Base-by-base conservation (phyloP, 2,888 invertebrate species). In the Heliconius hortense region DNA sequence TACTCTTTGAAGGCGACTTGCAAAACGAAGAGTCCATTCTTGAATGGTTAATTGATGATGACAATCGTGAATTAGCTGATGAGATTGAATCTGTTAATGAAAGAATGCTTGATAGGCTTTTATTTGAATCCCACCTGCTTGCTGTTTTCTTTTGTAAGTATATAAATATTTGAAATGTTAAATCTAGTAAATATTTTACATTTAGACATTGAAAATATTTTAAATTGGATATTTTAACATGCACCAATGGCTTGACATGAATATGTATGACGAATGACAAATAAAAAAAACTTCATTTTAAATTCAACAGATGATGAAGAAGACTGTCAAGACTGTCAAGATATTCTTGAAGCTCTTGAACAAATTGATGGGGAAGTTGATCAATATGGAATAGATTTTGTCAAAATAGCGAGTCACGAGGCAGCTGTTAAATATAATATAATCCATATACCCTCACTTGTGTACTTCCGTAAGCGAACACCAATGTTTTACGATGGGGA, bases 291-390 rank as follows among this genome's bases (percentile, higher is more conserved):
- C 10, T 13, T 53, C n/a, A 18, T 53, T 24, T 35, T 59, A 67
- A 7, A 74, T 66, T 59, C 71, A 73, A 56, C 78, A 92, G 92
- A 92, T 82, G 98, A 98, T 85, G 98, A 98, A 84, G 97, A 97
- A 82, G 97, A 98, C 84, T 98, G 98, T 89, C 96, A 97, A 21
- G 97, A 98, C 88, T 99, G 99, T 86, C 96, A 97, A 81, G 98
- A 98, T 87, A 98, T 98, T 74, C 94, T 99, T 67, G 97, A 97
- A 87, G 96, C 98, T 78, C 90, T 99, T 62, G 99, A 99, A 90
- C 97, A 98, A 88, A 98, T 99, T 81, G 99, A 99, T 84, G 98
- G 98, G 53, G 98, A 99, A 92, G 98, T 98, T 0, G 98, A 98
- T 89, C 95, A 97, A 82, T 98, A 96, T 86, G 98, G 98, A n/a